Evolutionary conservation across 2,888 invertebrate genomes (phyloP), one percentile per base, ranked within the genome.

Genomic region (Crematogaster levior): DNA sequence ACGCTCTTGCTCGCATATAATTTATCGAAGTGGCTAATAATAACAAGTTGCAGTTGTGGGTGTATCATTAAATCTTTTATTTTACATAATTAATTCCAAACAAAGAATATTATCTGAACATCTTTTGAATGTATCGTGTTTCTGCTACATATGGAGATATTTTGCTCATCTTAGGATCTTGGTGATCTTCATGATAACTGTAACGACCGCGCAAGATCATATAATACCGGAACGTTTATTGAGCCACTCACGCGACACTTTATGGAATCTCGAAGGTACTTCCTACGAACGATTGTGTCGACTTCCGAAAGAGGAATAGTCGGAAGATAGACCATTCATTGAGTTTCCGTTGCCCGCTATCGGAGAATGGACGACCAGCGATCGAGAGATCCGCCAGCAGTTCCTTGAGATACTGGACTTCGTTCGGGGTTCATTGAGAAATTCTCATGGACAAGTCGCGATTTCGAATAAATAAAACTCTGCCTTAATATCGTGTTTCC

Each of bases 291-390:
- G 77, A 68, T 68, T 56, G 77, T 21, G 30, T 34, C 46, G 48
- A 68, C 60, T 84, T 74, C 81, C 83, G 66, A 75, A 60, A 63
- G 68, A 51, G 60, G 74, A 74, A 81, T 60, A 73, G 51, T 81
- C 68, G 73, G 74, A 60, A 74, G 74, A 81, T 84, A 61, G 74
- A 66, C 83, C 83, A 81, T 84, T 84, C 74, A 81, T 73, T 53
- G 81, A 84, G 74, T 81, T 82, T 84, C 81, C 83, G 83, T 73
- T 70, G 61, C 18, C 65, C 60, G 77, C 70, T 68, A 79, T 75
- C 75, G 80, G 21, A 80, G 73, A 80, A 73, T 46, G 68, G 43
- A 68, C 53, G 66, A 66, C 43, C 15, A 21, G 74, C 40, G 40
- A 65, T 12, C 58, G 58, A 46, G 53, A 10, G 48, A 72, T 37